A percentile compares a stretch with the other conserved stretches of the same genome.
phyloP scores from a whole-genome alignment of 2,797 vertebrate species.

The Netta rufina region DNA sequence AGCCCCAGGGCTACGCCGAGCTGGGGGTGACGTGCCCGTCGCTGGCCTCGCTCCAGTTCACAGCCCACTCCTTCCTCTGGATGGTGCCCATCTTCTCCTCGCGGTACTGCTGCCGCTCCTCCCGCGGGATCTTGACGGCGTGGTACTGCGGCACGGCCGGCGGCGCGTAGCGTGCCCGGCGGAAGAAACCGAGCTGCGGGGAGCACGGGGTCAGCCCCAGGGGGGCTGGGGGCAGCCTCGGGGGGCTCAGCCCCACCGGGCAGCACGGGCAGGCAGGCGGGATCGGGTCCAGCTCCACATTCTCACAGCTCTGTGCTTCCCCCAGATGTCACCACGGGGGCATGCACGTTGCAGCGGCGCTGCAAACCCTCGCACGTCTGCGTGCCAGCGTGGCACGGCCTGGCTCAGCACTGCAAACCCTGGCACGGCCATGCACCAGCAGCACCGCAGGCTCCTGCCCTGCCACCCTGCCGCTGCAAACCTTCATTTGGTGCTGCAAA shows the following conservation, averaged over 20 bases:
- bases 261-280: neutral
- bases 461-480: neutral
- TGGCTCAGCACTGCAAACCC: neutral
- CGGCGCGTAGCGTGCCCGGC: conserved; percentile 84
- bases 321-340: neutral
- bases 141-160: conserved; percentile 92
- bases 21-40: conserved; percentile 12
- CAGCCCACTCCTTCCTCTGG: conserved; percentile 89
- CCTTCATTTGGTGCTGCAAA: neutral
- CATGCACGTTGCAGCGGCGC: fast-evolving
- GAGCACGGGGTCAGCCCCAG: neutral
- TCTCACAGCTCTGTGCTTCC: neutral
- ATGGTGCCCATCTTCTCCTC: conserved; percentile 85
- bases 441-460: neutral
- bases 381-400: neutral
- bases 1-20: neutral
- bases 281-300: neutral
- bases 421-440: neutral
- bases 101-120: conserved; percentile 88
- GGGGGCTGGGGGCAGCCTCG: neutral
- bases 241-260: too few relatives aligned
- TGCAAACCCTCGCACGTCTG: too few relatives aligned
- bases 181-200: conserved; percentile 92
- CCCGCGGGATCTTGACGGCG: conserved; percentile 90
- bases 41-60: conserved; percentile 78